Conservation (phyloP, 2,113 vertebrate species). For the Coregonus clupeaformis region DNA sequence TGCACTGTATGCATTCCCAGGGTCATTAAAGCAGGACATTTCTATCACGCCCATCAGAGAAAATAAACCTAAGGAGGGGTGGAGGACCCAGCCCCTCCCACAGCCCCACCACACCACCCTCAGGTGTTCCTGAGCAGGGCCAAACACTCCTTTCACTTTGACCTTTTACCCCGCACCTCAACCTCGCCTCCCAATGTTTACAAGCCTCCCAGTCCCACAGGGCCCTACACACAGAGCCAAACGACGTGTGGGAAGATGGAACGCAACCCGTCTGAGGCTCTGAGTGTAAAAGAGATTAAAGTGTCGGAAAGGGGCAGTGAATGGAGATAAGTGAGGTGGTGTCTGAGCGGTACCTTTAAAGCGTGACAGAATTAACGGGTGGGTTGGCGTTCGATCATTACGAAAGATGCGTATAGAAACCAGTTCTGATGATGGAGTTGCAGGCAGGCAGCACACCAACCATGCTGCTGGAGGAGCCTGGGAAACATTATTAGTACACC, state of each 20-base stretch:
- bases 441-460: background rate
- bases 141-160: conserved; percentile 27
- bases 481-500: conserved; percentile 11
- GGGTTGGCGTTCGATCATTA: conserved; percentile 39
- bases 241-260: conserved; percentile 69
- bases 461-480: background rate
- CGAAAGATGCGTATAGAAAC: conserved; percentile 18
- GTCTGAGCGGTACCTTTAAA: conserved; percentile 42
- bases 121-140: conserved; percentile 59
- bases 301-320: conserved; percentile 65
- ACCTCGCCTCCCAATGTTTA: conserved; percentile 39
- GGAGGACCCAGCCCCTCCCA: conserved; percentile 2
- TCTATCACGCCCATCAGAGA: conserved; percentile 41
- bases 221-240: conserved; percentile 47
- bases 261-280: conserved; percentile 49
- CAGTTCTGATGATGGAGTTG: conserved; percentile 12
- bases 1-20: conserved; percentile 21
- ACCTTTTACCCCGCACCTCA: conserved; percentile 49
- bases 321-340: conserved; percentile 69
- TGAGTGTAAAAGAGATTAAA: conserved; percentile 61
- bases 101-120: conserved; percentile 22
- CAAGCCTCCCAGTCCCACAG: background rate
- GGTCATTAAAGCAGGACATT: conserved; percentile 51
- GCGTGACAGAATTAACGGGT: conserved; percentile 52
- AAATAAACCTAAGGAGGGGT: conserved; percentile 43